Conservation (phyloP, 1,140 invertebrate genomes). For the Heliconius melpomene region DNA sequence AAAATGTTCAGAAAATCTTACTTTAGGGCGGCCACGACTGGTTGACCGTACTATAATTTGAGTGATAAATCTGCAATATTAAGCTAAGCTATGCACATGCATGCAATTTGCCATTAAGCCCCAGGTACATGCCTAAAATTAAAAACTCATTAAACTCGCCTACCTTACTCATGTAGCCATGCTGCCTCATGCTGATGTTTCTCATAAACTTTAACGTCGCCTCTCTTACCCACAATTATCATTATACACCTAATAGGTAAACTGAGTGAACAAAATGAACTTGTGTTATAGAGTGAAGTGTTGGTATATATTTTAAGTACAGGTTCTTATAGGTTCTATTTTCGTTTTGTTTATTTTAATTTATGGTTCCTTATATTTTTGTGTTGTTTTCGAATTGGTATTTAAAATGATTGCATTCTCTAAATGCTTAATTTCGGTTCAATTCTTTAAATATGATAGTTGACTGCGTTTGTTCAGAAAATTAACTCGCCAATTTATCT, state of each 20-base stretch:
- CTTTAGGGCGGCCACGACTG: no score
- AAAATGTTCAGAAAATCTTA: no score
- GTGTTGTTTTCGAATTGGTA: not conserved
- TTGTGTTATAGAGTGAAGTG: not conserved
- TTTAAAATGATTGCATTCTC: no score
- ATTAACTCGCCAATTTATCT: no score
- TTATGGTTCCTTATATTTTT: not conserved
- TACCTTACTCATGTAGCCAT: not conserved
- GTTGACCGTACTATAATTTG: not conserved
- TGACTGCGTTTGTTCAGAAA: no score
- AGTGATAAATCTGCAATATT: not conserved
- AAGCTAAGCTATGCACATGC: not conserved
- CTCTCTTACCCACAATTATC: conserved; percentile 8
- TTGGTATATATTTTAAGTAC: not conserved
- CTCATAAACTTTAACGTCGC: conserved; percentile 9
- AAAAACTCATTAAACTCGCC: conserved; percentile 1
- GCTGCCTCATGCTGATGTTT: not conserved
- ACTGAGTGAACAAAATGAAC: not conserved
- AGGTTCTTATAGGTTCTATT: not conserved
- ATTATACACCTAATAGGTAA: not conserved
- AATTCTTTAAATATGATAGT: no score
- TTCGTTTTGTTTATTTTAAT: not conserved
- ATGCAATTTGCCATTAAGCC: conserved; percentile 1
- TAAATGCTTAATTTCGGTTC: no score
- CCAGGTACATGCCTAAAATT: not conserved